Evolutionary conservation across 35 echinoderm and acorn worm genomes (phyloP), one percentile per base, ranked within the genome.

Genomic region (Patiria miniata): DNA sequence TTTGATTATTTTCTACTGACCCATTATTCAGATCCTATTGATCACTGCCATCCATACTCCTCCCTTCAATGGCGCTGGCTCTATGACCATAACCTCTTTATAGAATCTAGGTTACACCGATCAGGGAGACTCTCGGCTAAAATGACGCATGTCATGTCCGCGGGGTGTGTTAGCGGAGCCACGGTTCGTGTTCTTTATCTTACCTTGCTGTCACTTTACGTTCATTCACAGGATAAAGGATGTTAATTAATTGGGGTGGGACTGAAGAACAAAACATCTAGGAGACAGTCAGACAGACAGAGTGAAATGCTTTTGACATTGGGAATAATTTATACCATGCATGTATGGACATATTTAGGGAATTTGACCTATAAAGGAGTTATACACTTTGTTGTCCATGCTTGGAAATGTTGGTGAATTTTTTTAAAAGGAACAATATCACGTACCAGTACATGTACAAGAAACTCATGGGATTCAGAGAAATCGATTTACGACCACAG

Each of bases 181-280:
- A 12, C 65, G 14, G 65, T 73, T 73, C 65, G 65, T 73, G 65
- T 73, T 73, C 34, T 73, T 34, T 73, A 73, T 73, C 65, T 32
- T 34, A 73, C 42, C 42, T 6, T 12, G 21, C 10, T 34, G 34
- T 32, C 34, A 32, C 65, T 73, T 73, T 32, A 23, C 14, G 65
- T 73, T 34, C 65, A 73, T 23, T 36, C 29, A 73, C 23, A 73
- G 65, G 65, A 34, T 73, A 9, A 34, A 73, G 65, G 14, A 28
- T 73, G 65, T 34, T 73, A 26, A 26, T 9, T 73, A 73, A 73
- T 30, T 69, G 34, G 29, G 14, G 61, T 26, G 61, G 23, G 18
- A n/a, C 23, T 32, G 61, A 21, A 69, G 61, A 69, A 29, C 22
- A 23, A 47, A 47, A 69, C 61, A 14, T 69, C 23, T 23, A 69